phyloP scores from a whole-genome alignment of 2,797 vertebrate species.

The Leptoclinus maculatus region DNA sequence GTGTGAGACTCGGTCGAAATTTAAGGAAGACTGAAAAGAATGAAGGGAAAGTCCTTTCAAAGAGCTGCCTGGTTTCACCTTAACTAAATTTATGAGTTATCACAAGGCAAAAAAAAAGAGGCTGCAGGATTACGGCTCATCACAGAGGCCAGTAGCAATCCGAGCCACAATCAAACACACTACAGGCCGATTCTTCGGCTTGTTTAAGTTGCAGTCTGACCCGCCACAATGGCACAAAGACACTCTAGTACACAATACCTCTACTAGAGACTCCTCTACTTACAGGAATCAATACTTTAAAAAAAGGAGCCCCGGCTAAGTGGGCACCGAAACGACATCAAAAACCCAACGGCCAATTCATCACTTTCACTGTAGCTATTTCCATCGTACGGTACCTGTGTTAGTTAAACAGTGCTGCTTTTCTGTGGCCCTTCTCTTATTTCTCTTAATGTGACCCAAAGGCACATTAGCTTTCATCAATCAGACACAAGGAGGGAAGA shows the following conservation, averaged over 20 bases:
- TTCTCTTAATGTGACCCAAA: conserved; percentile 58
- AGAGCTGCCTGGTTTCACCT: conserved; percentile 26
- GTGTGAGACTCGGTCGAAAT: conserved; percentile 21
- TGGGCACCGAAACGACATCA: conserved; percentile 34
- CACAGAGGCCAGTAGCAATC: conserved; percentile 13
- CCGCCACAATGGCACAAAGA: conserved; percentile 1
- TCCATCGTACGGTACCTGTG: conserved; percentile 24
- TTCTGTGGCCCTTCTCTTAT: conserved; percentile 21
- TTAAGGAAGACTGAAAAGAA: conserved; percentile 23
- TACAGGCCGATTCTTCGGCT: neutral
- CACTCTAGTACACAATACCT: conserved; percentile 19
- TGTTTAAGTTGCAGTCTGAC: conserved; percentile 16
- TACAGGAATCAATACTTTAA: conserved; percentile 48
- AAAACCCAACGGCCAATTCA: conserved; percentile 44
- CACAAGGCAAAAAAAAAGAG: conserved; percentile 3
- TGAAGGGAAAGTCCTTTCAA: conserved; percentile 24
- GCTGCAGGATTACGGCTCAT: conserved; percentile 11
- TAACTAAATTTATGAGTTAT: conserved; percentile 40
- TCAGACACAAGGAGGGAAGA: conserved; percentile 37
- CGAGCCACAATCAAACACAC: conserved; percentile 11
- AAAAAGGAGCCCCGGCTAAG: conserved; percentile 25
- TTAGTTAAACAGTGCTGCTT: conserved; percentile 48
- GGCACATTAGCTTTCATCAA: conserved; percentile 59
- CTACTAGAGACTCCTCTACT: conserved; percentile 20
- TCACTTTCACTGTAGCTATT: conserved; percentile 48